Evolutionary conservation across 2,113 vertebrate species (phyloP).

Genomic region (Struthio camelus): DNA sequence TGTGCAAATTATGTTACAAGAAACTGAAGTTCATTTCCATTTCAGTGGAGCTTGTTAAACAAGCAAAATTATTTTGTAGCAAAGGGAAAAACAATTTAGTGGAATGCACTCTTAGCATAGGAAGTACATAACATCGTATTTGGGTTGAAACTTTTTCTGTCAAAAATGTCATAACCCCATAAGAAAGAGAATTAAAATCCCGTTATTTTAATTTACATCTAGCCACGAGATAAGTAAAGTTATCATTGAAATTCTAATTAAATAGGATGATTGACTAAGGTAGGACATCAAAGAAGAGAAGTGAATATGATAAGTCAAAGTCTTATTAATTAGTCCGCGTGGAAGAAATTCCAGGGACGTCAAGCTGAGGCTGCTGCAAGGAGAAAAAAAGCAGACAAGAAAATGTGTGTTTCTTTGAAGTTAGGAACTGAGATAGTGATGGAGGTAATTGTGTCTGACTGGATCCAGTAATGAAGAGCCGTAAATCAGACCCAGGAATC

Average conservation of each 20-base stretch:
- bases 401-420: slow-evolving; percentile 93
- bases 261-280: slow-evolving; percentile 87
- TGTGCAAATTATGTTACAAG: slow-evolving; percentile 43
- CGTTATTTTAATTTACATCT: slow-evolving; percentile 87
- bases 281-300: slow-evolving; percentile 89
- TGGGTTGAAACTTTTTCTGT: slow-evolving; percentile 80
- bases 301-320: slow-evolving; percentile 85
- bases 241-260: slow-evolving; percentile 90
- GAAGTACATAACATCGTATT: slow-evolving; percentile 74
- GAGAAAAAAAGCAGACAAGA: slow-evolving; percentile 81
- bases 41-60: slow-evolving; percentile 65
- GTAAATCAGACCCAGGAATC: slow-evolving; percentile 83
- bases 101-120: slow-evolving; percentile 34
- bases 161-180: slow-evolving; percentile 77
- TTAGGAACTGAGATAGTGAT: slow-evolving; percentile 81
- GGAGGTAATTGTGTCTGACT: slow-evolving; percentile 95
- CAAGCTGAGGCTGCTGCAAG: slow-evolving; percentile 85
- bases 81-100: slow-evolving; percentile 71
- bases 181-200: slow-evolving; percentile 80
- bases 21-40: slow-evolving; percentile 63
- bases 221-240: slow-evolving; percentile 84
- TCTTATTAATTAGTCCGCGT: slow-evolving; percentile 89
- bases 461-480: slow-evolving; percentile 90
- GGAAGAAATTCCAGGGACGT: slow-evolving; percentile 85
- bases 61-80: slow-evolving; percentile 72